Percentiles rank a stretch among this genome's conserved stretches.
phyloP scores from a whole-genome alignment of 2,113 vertebrate genomes.

The Cisticola juncidis region DNA sequence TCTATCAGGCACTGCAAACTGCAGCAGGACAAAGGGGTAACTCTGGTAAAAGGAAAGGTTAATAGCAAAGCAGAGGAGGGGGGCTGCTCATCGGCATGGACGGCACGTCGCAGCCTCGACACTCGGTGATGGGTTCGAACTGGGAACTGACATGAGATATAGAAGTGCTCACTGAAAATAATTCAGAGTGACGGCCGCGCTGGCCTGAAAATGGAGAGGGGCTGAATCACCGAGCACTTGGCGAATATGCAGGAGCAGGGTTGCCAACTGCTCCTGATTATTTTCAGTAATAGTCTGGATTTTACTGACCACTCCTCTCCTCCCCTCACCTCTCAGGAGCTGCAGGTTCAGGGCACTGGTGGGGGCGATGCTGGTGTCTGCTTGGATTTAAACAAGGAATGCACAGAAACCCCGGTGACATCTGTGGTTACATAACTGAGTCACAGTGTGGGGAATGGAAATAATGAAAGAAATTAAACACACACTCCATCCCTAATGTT shows the following conservation, averaged over 20 bases:
- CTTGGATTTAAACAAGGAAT: not conserved
- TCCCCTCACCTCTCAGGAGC: not conserved
- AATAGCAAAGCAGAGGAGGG: constrained; percentile 84
- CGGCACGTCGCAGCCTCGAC: constrained; percentile 81
- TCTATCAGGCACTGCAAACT: constrained; percentile 66
- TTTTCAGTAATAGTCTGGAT: constrained; percentile 20
- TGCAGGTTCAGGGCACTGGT: not conserved
- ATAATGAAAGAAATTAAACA: not conserved
- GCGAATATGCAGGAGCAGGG: constrained; percentile 44
- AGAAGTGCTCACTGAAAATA: constrained; percentile 94
- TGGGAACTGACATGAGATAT: constrained; percentile 89
- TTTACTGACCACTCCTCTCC: constrained; percentile 35
- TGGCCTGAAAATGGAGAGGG: constrained; percentile 76
- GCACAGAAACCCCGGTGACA: not conserved
- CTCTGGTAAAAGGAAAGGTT: constrained; percentile 83
- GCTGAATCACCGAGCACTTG: constrained; percentile 52
- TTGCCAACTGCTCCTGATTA: constrained; percentile 34
- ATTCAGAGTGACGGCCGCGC: constrained; percentile 92
- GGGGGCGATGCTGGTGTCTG: not conserved
- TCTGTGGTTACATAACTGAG: not conserved
- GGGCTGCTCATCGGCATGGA: constrained; percentile 85
- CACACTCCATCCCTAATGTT: rapidly evolving
- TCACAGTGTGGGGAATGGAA: rapidly evolving
- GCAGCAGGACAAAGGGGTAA: constrained; percentile 71
- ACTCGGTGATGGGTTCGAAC: constrained; percentile 91